Evolutionary conservation across 2,113 vertebrate species (phyloP), one percentile per base, ranked within the genome.

Genomic region (Heterotis niloticus): DNA sequence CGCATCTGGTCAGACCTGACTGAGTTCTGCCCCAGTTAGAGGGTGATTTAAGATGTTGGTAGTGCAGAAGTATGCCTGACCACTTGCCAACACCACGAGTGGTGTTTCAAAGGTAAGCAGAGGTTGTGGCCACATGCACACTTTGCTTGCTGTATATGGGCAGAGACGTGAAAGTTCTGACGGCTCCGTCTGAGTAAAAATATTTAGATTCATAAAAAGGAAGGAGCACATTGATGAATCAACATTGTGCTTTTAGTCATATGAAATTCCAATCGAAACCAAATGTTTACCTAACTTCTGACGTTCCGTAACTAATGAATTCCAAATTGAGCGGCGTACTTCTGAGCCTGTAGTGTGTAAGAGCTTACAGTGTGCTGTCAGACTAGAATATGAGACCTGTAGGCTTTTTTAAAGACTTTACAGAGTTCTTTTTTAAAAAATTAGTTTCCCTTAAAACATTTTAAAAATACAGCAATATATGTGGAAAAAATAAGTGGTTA

Each of bases 201-300:
- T 26, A 28, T 74, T 74, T 74, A 74, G 54, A 57, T 57, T 74
- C 71, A 54, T 24, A 28, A 23, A 74, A 74, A 74, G 14, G 26
- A 56, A n/a, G 26, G 23, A 24, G 34, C 71, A 52, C 54, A 56
- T 62, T 62, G 59, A 62, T 20, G 20, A 62, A 62, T 62, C 13
- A 66, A n/a, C 28, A 78, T 23, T 56, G 44, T 44, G 51, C 51
- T 67, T 67, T 34, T n/a, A 26, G 18, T 26, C 18, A 69, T 64
- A 62, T 29, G 17, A 80, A 62, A 52, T 64, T 17, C 54, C 52
- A 69, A 76, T 7, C 5, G 68, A 20, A 75, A 64, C 51, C 26
- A 75, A 59, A 54, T 75, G 73, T 52, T 76, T 62, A 70, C 52
- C 54, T 60, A 62, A 71, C 56, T 23, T 64, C 62, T 76, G 17